These are phyloP conservation scores for Sphaerophoria taeniata DNA, from an alignment of 2,888 invertebrate species.

Conservation along the genomic window DNA sequence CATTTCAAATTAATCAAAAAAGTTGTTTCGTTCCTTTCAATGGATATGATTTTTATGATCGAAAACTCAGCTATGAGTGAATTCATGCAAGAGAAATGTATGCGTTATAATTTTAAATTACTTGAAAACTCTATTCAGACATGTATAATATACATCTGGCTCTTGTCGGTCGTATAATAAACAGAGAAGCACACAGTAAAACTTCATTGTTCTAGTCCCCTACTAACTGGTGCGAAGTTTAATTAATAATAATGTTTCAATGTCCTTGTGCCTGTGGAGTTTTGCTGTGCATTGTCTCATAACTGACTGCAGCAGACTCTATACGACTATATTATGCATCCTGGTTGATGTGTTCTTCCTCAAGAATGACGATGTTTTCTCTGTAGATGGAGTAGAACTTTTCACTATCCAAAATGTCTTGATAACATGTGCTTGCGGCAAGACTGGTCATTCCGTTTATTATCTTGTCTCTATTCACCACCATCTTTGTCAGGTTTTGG, in stretches of 20 bases:
- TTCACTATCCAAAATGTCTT: conserved; percentile 37
- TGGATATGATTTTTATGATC: not conserved
- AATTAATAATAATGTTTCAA: conserved; percentile 45
- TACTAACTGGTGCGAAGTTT: conserved; percentile 21
- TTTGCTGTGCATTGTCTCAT: conserved; percentile 16
- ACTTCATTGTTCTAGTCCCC: conserved; percentile 7
- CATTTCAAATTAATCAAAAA: no score
- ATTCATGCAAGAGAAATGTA: not conserved
- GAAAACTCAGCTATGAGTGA: not conserved
- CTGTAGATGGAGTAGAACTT: conserved; percentile 5
- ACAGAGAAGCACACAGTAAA: conserved; percentile 6
- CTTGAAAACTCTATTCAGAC: not conserved
- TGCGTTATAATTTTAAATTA: not conserved
- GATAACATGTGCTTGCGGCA: conserved; percentile 23
- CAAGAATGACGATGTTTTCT: conserved; percentile 8
- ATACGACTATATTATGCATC: not conserved
- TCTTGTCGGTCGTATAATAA: conserved; percentile 21
- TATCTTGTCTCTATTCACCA: conserved; percentile 5
- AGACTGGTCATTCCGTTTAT: conserved; percentile 5
- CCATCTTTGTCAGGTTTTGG: conserved; percentile 16
- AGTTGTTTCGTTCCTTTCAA: not conserved
- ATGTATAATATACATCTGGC: not conserved
- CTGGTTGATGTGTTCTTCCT: not conserved
- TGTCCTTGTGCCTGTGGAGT: conserved; percentile 18
- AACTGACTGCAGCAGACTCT: conserved; percentile 11